Evolutionary conservation across 2,797 vertebrate species (phyloP), one percentile per base, ranked within the genome.

Genomic region (Rhinoraja longicauda): DNA sequence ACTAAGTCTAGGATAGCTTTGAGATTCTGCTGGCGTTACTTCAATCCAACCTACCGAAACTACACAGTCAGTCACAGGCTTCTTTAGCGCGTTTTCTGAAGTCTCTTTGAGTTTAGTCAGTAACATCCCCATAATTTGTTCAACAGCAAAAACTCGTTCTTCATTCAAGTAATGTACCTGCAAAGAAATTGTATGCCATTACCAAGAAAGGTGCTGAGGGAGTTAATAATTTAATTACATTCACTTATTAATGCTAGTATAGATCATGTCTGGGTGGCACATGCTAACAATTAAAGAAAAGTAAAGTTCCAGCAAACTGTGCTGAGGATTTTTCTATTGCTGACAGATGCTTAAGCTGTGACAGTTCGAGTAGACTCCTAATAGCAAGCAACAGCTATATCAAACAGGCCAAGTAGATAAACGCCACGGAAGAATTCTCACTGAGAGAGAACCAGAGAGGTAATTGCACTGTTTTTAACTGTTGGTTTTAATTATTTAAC

Each of bases 61-160:
- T 70, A 97, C 97, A 45, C 97, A 97, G 94, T 97, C 97, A 0
- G 96, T 96, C 93, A 97, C 97, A 26, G 97, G 96, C 88, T 97
- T 97, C 95, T 97, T 97, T 94, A 97, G 94, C 93, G 96, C 96
- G 93, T 94, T 96, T 94, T 97, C 97, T 10, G 97, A 96, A 86
- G 96, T 97, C 93, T 97, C 97, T 93, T 97, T 97, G 93, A 97
- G 96, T 77, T 97, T 97, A 79, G 96, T 96, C 94, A 97, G 5
- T 32, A 97, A 93, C 96, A 97, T 97, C 93, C 96, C 97, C 24
- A 96, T 96, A 64, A 97, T 95, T 93, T 97, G 97, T 78, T 97
- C 97, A 93, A 97, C 93, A 90, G 97, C 95, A 95, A 97, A 97
- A 79, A 96, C 94, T 76, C 96, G 95, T 93, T 97, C 97, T 94